Evolutionary conservation across 92 coral and sea anemone species (phyloP), one percentile per base, ranked within the genome.

Genomic region (Parazoanthus swiftii): DNA sequence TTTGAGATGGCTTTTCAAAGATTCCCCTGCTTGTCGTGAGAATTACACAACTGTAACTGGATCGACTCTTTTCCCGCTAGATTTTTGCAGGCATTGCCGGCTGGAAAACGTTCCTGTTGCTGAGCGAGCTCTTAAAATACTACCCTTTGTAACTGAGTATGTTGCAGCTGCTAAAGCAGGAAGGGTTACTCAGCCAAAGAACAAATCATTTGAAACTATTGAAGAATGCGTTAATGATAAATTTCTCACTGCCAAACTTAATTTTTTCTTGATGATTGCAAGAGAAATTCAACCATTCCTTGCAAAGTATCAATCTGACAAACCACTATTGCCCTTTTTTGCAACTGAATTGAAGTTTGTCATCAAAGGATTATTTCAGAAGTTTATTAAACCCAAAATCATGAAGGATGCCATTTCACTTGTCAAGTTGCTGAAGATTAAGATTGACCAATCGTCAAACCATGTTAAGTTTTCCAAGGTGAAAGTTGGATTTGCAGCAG

Each of bases 101-200:
- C 79, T 89, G 48, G 48, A 43, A 29, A 29, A 29, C 33, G 33
- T 29, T 29, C 33, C 33, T 29, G 33, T 29, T 88, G 86, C 85
- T 81, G 86, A 88, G 86, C 81, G 81, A 81, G 85, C 87, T 72
- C 81, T 88, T 81, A 50, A 81, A 74, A 81, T 72, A 36, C 36
- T 46, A 4, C 81, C 87, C 68, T 70, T 70, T 88, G 76, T 81
- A 74, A 58, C 58, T 68, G 81, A 88, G 87, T 81, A 81, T 29
- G 87, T 88, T 65, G 58, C 79, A 78, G 80, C 79, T 89, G 91
- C 91, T 77, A 85, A 33, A 70, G 88, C 91, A 89, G 91, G 85
- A 51, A 85, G 79, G 85, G 91, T 77, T 81, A 81, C 85, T 76
- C 89, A 85, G 89, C 91, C 89, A 29, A 78, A 89, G 91, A 73